These are phyloP conservation scores for Ictalurus furcatus DNA, from an alignment of 2,113 vertebrate genomes.

Conservation along the genomic window DNA sequence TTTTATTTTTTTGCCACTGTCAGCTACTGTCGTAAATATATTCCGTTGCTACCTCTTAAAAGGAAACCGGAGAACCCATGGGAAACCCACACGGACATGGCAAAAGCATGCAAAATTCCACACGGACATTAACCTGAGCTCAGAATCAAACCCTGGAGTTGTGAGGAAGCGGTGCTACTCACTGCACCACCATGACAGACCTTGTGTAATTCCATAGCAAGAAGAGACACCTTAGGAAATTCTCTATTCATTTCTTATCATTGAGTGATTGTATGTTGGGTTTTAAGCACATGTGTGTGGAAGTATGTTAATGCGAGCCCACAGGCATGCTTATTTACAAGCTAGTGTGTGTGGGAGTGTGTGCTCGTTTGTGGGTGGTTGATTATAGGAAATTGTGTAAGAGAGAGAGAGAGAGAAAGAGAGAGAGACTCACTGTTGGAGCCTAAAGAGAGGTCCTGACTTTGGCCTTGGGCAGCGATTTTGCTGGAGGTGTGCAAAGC, in stretches of 20 bases:
- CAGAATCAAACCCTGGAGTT: not conserved
- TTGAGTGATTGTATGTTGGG: conserved; percentile 11
- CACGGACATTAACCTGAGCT: not conserved
- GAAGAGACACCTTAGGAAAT: not conserved
- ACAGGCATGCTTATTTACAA: conserved; percentile 18
- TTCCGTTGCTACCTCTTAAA: not conserved
- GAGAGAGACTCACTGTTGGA: conserved; percentile 66
- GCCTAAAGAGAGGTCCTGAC: conserved; percentile 64
- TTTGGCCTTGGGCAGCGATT: conserved; percentile 63
- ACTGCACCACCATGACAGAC: not conserved
- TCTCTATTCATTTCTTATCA: not conserved
- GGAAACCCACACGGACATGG: not conserved
- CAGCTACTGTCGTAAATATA: not conserved
- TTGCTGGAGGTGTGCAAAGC: conserved; percentile 73
- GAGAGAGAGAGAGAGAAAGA: not conserved
- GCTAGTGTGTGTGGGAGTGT: conserved; percentile 23
- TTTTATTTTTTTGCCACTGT: too few relatives aligned
- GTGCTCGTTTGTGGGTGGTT: not conserved
- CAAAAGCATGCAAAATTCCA: not conserved
- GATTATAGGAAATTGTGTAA: conserved; percentile 11
- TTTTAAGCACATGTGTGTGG: not conserved
- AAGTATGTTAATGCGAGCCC: conserved; percentile 7
- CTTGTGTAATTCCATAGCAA: not conserved
- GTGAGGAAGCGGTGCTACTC: not conserved
- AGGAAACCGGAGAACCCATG: not conserved